Base-by-base conservation (phyloP, 2,888 invertebrate genomes). In the Habrosyne pyritoides region DNA sequence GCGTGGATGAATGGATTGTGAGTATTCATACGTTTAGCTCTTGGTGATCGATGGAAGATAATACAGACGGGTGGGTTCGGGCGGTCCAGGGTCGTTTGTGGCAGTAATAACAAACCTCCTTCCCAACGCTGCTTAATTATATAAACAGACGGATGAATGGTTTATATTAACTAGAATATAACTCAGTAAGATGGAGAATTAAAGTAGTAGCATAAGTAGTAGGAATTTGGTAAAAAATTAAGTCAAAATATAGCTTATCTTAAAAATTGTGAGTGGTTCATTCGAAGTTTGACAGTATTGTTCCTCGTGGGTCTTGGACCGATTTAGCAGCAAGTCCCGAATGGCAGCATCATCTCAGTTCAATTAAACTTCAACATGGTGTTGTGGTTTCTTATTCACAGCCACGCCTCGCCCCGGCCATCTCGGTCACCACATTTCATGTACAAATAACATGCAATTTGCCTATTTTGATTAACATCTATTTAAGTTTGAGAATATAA, bases 321-420 rank as follows among this genome's bases (percentile, higher is more conserved):
- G 73, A 74, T 75, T 71, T 69, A 66, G 68, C 66, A 60, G 63
- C 50, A 60, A 54, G 62, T 72, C 75, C 70, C 74, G 55, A 60
- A 55, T 55, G 70, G 64, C 57, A 56, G 66, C 52, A 61, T 64
- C 54, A 66, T 66, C 72, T 64, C 73, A 63, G 75, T 94, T 94
- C 94, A 94, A 95, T 95, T 95, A 95, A 95, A 95, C 94, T 95
- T 95, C 93, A 94, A 93, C 94, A 94, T 93, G 93, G 93, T 63
- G 60, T 61, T 65, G 67, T n/a, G n/a, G n/a, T 60, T 60, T 42
- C 42, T 42, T 42, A 42, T 42, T 42, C 42, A 36, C 59, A 30
- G 52, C 53, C 65, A 60, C 57, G 59, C 53, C 54, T 53, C 48
- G 28, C 52, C 49, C 42, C 51, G 36, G 36, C 2, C 60, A 64